Evolutionary conservation across 2,113 vertebrate species (phyloP), one percentile per base, ranked within the genome.

Genomic region (Camelus bactrianus): DNA sequence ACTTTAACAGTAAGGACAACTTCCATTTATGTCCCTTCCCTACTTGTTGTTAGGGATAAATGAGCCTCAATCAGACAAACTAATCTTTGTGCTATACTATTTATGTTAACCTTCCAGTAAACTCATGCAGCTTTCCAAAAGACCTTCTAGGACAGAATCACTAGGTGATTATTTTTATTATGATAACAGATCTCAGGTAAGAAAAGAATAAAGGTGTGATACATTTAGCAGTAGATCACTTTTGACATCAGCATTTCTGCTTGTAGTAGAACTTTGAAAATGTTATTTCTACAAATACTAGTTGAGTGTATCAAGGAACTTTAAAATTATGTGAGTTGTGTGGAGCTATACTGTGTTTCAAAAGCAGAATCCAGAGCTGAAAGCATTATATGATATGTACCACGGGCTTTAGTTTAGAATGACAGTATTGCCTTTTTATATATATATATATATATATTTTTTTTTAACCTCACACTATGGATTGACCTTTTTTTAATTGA

Each of bases 191-290:
- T 58, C 73, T 88, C 24, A 26, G 19, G 24, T 89, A 86, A 48
- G 50, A 96, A 93, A 46, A 73, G 52, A 62, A 72, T 26, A 67
- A 93, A 79, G 7, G 3, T 94, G 2, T 75, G 58, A 84, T 24
- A 56, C 93, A 69, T 64, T 92, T 90, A 80, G 32, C 5, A 19
- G 17, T 84, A 93, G 14, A 38, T 96, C n/a, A 72, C 72, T 86
- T 93, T 96, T 54, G 52, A 17, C 54, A 58, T 77, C 38, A 69
- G 19, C 32, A 87, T 32, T 80, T 70, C 30, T 76, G 14, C 64
- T 81, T 94, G 1, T 64, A 80, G 24, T 62, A 92, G 46, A 92
- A 93, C 24, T 83, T 42, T 96, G 28, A 77, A 96, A 92, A 92
- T 97, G 5, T 80, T 79, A 70, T 95, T 83, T 96, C 50, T 89